These are phyloP conservation scores for Ameiurus melas DNA, from an alignment of 2,113 vertebrate species.

Conservation along the genomic window DNA sequence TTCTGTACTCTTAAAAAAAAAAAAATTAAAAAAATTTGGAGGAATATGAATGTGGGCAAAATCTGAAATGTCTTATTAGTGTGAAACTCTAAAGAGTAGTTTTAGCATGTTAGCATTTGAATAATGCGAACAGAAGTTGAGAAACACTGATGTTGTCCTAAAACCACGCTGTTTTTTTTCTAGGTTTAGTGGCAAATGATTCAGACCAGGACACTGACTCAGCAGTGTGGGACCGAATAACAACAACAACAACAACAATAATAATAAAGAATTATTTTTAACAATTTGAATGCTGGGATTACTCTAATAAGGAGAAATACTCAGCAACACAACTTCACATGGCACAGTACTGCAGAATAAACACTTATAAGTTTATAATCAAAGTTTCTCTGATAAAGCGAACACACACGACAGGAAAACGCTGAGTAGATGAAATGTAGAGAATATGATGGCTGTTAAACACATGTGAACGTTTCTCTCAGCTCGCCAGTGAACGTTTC, in stretches of 20 bases:
- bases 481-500: not conserved
- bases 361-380: not conserved
- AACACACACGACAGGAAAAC: not conserved
- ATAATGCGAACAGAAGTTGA: not conserved
- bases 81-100: not conserved
- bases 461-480: not conserved
- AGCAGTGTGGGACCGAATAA: not conserved
- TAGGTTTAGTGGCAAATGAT: not conserved
- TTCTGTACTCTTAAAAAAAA: not conserved
- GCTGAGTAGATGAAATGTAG: not conserved
- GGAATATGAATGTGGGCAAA: not conserved
- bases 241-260: not conserved
- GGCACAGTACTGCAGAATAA: not conserved
- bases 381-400: not conserved
- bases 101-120: not conserved
- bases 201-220: not conserved
- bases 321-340: not conserved
- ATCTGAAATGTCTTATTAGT: not conserved
- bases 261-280: not conserved
- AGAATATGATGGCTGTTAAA: not conserved
- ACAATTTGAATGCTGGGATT: not conserved
- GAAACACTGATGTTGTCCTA: not conserved
- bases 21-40: not conserved
- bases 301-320: not conserved
- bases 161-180: no score